phyloP scores from a whole-genome alignment of 2,888 invertebrate species.

The Myopa testacea region DNA sequence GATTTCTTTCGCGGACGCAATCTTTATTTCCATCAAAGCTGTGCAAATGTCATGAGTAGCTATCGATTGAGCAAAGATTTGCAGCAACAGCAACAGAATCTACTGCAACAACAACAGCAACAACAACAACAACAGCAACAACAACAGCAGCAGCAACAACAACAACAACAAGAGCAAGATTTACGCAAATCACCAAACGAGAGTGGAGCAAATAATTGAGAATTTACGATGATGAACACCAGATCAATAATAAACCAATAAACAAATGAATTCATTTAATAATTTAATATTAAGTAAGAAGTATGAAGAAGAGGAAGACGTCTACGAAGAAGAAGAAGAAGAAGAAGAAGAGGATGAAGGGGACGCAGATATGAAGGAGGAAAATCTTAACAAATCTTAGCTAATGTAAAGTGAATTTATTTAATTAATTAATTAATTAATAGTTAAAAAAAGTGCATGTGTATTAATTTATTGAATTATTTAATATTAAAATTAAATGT shows the following conservation, averaged over 20 bases:
- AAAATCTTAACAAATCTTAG: no score
- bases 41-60: conserved; percentile 68
- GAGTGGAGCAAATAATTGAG: conserved; percentile 33
- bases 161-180: conserved; percentile 50
- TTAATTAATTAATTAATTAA: no score
- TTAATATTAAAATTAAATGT: not conserved
- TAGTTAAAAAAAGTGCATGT: not conserved
- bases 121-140: conserved; percentile 57
- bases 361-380: no score
- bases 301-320: not conserved
- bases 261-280: no score
- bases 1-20: conserved; percentile 67
- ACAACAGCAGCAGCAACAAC: conserved; percentile 58
- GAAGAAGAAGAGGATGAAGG: no score
- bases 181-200: conserved; percentile 42
- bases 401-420: no score
- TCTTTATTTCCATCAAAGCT: conserved; percentile 67
- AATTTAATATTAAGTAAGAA: no score
- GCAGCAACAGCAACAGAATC: conserved; percentile 57
- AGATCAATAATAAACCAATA: no score
- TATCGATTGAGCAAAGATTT: conserved; percentile 65
- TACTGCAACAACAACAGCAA: conserved; percentile 53
- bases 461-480: not conserved
- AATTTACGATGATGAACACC: conserved; percentile 9
- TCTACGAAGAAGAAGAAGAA: not conserved